These are phyloP conservation scores for Saturnia pavonia DNA, from an alignment of 2,888 invertebrate genomes.

Conservation along the genomic window DNA sequence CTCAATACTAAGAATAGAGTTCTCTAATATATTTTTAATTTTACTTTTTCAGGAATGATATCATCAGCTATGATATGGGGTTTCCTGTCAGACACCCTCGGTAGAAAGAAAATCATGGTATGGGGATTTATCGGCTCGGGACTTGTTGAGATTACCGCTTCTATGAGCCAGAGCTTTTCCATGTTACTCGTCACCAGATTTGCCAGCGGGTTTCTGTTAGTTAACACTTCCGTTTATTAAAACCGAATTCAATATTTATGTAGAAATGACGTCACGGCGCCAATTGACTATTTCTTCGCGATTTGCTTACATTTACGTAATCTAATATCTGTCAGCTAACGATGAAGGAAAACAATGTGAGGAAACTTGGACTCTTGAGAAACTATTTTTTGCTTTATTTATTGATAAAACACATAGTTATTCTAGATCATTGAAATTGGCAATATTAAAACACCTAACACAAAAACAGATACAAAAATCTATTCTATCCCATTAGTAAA, in stretches of 20 bases:
- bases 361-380: no score
- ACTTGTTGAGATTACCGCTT: slow-evolving; percentile 83
- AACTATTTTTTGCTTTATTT: no score
- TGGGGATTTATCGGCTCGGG: slow-evolving; percentile 85
- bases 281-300: not conserved
- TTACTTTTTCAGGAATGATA: slow-evolving; percentile 85
- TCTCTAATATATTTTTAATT: not conserved
- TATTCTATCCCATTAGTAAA: no score
- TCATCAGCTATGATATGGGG: slow-evolving; percentile 89
- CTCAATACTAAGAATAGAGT: no score
- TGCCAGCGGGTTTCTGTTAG: slow-evolving; percentile 88
- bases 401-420: no score
- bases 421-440: no score
- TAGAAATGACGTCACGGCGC: not conserved
- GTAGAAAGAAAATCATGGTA: slow-evolving; percentile 85
- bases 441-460: no score
- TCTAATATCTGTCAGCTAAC: no score
- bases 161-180: slow-evolving; percentile 84
- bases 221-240: slow-evolving; percentile 29
- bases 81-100: slow-evolving; percentile 87
- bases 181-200: slow-evolving; percentile 87
- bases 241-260: not conserved
- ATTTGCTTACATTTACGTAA: no score
- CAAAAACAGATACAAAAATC: no score
- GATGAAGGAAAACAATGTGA: no score